Evolutionary conservation across 2,797 vertebrate genomes (phyloP), one percentile per base, ranked within the genome.

Genomic region (Cossypha polioptera): DNA sequence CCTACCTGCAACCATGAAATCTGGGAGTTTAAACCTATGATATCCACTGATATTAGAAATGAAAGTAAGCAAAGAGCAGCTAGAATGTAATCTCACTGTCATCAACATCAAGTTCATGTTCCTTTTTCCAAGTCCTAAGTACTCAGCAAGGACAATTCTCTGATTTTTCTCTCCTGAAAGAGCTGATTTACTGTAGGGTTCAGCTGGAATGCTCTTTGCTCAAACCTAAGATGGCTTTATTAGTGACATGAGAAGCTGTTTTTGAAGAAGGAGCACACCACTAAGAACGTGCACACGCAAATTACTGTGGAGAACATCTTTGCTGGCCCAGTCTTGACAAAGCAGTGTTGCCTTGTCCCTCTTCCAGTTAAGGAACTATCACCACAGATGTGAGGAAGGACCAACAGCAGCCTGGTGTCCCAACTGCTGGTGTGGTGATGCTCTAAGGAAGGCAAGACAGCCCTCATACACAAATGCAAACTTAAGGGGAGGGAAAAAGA

Each of bases 1-100:
- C 50, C 63, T 59, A 86, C 86, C 85, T 92, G 72, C 35, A 54
- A 38, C 75, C 5, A 6, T 57, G 48, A 65, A 76, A 92, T 77
- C 58, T 50, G 7, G 5, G 73, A 93, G 45, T 38, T 38, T 53
- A 77, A 11, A 42, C 50, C 61, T 43, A 72, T 55, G 81, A 75
- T 7, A 31, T 35, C 76, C 57, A 74, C 74, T 77, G 31, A 79
- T 69, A 94, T 61, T 67, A 94, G 78, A 80, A 85, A 71, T 38
- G 21, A 91, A 90, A 93, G 43, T 42, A 51, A 82, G 67, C 63
- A 45, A 93, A 81, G 62, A 67, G n/a, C n/a, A 77, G 68, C 65
- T 72, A 40, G 61, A 91, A 83, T 80, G 79, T 16, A 68, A 91
- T 45, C 54, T 72, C 72, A n/a, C 50, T 66, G 33, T 48, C 7